Evolutionary conservation across 2,113 vertebrate genomes (phyloP).

Genomic region (Vireo altiloquus): DNA sequence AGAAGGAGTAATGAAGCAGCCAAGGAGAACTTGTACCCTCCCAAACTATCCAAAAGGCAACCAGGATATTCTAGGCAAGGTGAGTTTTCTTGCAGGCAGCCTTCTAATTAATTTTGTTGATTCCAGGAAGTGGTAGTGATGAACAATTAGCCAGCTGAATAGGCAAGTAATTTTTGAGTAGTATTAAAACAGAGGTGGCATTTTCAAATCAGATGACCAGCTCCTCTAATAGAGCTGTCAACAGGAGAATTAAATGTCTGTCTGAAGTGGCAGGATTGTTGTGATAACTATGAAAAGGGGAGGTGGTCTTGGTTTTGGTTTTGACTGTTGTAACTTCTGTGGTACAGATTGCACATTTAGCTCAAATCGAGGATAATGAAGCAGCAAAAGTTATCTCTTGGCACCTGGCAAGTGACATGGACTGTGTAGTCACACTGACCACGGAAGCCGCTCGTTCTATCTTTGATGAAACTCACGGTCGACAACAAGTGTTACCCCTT

Average conservation of each 20-base stretch:
- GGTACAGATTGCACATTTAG: conserved; percentile 87
- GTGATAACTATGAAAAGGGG: not conserved
- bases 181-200: not conserved
- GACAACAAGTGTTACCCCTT: conserved; percentile 88
- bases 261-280: not conserved
- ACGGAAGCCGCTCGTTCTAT: conserved; percentile 79
- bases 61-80: conserved; percentile 88
- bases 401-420: conserved; percentile 90
- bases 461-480: conserved; percentile 78
- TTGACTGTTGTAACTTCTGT: not conserved
- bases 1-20: conserved; percentile 62
- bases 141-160: not conserved
- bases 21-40: conserved; percentile 78
- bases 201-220: not conserved
- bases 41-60: conserved; percentile 74
- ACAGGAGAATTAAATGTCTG: not conserved
- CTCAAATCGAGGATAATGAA: conserved; percentile 80
- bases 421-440: conserved; percentile 88
- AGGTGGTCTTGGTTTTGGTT: not conserved
- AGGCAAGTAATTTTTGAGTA: not conserved
- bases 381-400: conserved; percentile 90
- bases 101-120: not conserved
- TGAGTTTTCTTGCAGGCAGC: conserved; percentile 51
- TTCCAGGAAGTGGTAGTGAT: not conserved
- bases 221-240: not conserved